Conservation (phyloP, 2,113 vertebrate genomes). For the Leucopsar rothschildi region DNA sequence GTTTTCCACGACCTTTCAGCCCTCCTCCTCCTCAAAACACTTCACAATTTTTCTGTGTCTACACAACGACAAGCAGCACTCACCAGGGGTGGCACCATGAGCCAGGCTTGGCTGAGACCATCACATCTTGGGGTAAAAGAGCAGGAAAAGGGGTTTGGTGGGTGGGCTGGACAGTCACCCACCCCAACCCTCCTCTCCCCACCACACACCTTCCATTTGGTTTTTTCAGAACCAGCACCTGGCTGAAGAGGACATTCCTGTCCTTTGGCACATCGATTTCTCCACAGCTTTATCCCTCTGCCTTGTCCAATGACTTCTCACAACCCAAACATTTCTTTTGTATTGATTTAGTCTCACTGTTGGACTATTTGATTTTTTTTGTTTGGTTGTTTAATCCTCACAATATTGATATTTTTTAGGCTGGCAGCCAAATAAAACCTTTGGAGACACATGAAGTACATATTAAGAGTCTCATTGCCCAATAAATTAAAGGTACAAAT, state of each 20-base stretch:
- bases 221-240: background rate
- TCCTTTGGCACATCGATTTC: background rate
- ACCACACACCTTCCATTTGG: fast-evolving
- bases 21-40: background rate
- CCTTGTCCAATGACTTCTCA: background rate
- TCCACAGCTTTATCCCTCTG: background rate
- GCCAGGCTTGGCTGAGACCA: fast-evolving
- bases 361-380: background rate
- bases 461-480: background rate
- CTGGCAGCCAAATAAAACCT: background rate
- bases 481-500: constrained; percentile 11
- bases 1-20: background rate
- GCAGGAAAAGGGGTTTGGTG: background rate
- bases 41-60: background rate
- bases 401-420: constrained; percentile 19
- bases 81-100: background rate
- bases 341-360: background rate
- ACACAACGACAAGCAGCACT: no score
- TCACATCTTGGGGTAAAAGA: background rate
- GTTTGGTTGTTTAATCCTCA: constrained; percentile 9
- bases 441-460: background rate
- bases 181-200: fast-evolving
- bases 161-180: fast-evolving
- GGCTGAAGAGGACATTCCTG: background rate
- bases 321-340: background rate